These are phyloP conservation scores for Sesia bembeciformis DNA, from an alignment of 2,888 invertebrate species.

Conservation along the genomic window DNA sequence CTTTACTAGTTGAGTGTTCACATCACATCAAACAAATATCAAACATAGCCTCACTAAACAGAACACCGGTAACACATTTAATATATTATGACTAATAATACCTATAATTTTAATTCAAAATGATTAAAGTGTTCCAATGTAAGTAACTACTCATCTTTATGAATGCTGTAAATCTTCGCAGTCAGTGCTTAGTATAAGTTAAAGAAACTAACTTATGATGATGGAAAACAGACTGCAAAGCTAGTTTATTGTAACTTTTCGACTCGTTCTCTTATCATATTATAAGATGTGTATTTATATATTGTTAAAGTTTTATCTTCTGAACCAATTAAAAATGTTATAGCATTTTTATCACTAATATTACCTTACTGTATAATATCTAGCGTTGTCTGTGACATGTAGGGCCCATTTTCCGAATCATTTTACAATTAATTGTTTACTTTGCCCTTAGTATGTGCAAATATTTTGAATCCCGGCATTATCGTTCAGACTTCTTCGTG, in stretches of 20 bases:
- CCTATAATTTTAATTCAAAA: no score
- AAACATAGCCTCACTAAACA: no score
- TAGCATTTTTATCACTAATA: conserved; percentile 18
- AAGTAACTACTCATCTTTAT: neutral
- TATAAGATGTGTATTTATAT: conserved; percentile 17
- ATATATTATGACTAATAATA: no score
- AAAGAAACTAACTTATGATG: conserved; percentile 17
- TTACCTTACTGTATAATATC: conserved; percentile 5
- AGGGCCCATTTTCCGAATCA: no score
- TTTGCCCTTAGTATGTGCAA: no score
- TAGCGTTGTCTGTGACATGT: conserved; percentile 1
- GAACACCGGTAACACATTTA: no score
- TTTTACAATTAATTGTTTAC: no score
- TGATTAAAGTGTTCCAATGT: no score
- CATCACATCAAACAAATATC: no score
- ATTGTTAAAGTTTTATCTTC: conserved; percentile 21
- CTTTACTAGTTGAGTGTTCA: no score
- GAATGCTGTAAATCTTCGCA: conserved; percentile 14
- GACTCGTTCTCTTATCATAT: neutral
- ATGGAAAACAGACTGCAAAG: conserved; percentile 20
- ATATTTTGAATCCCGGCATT: no score
- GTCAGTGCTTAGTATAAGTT: conserved; percentile 21
- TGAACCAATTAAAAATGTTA: conserved; percentile 22
- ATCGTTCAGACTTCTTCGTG: no score
- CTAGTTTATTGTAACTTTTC: conserved; percentile 6